Evolutionary conservation across 2,888 invertebrate genomes (phyloP).

Genomic region (Nemapogon koenigi): DNA sequence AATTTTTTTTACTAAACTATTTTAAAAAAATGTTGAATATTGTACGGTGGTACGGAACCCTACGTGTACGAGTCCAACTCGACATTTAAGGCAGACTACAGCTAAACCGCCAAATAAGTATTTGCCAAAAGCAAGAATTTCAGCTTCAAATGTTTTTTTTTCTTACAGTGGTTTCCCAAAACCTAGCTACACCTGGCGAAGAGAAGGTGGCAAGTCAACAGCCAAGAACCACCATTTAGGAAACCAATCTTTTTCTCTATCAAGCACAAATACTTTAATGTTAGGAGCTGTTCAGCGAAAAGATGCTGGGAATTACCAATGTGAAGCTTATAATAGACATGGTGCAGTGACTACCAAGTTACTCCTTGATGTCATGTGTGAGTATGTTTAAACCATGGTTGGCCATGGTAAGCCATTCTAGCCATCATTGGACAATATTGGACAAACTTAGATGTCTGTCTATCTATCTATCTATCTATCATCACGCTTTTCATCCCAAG

Average conservation of each 20-base stretch:
- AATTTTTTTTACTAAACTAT: no score
- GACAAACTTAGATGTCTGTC: no score
- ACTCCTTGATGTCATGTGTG: slow-evolving; percentile 83
- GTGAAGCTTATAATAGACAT: slow-evolving; percentile 81
- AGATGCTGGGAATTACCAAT: slow-evolving; percentile 79
- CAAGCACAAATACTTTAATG: slow-evolving; percentile 49
- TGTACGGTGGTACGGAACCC: no score
- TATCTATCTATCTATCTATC: no score
- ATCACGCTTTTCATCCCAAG: no score
- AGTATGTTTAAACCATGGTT: slow-evolving; percentile 37
- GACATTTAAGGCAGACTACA: no score
- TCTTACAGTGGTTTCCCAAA: slow-evolving; percentile 68
- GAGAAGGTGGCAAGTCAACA: slow-evolving; percentile 48
- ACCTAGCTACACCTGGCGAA: slow-evolving; percentile 76
- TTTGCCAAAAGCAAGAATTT: no score
- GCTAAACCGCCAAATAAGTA: no score
- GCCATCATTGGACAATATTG: no score
- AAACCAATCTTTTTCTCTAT: slow-evolving; percentile 40
- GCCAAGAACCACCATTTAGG: slow-evolving; percentile 24
- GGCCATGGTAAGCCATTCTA: no score
- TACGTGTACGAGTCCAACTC: no score
- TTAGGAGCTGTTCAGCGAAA: slow-evolving; percentile 71
- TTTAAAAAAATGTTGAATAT: no score
- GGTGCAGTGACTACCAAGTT: slow-evolving; percentile 75
- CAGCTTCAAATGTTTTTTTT: slow-evolving; percentile 4